Conservation (phyloP, 2,888 invertebrate genomes). For the Sarcophaga caerulescens region DNA sequence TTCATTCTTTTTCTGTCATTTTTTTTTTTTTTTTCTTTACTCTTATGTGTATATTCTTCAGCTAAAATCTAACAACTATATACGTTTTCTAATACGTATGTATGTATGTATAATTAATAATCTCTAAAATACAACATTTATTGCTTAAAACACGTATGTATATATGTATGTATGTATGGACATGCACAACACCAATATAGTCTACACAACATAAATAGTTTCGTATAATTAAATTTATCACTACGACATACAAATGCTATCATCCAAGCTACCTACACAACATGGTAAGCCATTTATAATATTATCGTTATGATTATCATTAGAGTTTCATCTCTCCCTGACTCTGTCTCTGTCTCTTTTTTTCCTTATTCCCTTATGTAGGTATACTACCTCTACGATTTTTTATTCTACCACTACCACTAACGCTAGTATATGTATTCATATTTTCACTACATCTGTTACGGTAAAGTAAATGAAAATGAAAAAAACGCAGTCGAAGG, state of each 20-base stretch:
- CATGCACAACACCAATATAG: constrained; percentile 68
- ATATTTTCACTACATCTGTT: neutral
- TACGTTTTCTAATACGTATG: constrained; percentile 20
- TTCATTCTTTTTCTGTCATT: neutral
- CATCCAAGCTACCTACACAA: constrained; percentile 57
- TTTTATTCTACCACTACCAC: neutral
- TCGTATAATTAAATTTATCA: constrained; percentile 58
- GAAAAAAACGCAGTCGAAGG: constrained; percentile 18
- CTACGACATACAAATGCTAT: constrained; percentile 62
- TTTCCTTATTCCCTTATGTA: neutral
- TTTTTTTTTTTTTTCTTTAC: too few species aligned
- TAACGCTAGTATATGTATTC: too few species aligned
- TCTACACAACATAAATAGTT: constrained; percentile 63
- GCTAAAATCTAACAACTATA: constrained; percentile 62
- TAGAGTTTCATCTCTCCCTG: constrained; percentile 46
- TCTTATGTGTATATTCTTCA: constrained; percentile 1
- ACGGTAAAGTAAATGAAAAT: constrained; percentile 10
- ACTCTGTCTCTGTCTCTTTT: constrained; percentile 7
- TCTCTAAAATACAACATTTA: constrained; percentile 68
- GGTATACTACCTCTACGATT: neutral
- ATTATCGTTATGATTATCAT: constrained; percentile 68
- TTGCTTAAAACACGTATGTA: constrained; percentile 66
- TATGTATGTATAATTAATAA: constrained; percentile 53
- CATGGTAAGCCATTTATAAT: constrained; percentile 57
- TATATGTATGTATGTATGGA: constrained; percentile 42